phyloP scores from a whole-genome alignment of 2,888 invertebrate species.

The Papilio protenor region DNA sequence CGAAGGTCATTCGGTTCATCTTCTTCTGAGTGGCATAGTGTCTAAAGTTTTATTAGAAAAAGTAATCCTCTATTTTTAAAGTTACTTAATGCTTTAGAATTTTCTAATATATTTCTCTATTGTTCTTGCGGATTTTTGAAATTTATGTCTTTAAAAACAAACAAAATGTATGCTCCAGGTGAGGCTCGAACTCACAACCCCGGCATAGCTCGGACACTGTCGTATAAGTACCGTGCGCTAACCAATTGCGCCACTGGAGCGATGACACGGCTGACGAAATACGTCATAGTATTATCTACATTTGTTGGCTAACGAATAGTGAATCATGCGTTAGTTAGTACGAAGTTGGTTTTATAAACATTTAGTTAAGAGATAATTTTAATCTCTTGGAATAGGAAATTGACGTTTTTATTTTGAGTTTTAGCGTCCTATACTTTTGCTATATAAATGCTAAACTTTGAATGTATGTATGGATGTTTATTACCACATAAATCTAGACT shows the following conservation, averaged over 20 bases:
- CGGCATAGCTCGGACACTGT: slow-evolving; percentile 94
- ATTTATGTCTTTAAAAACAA: background rate
- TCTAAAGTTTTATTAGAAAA: too few relatives aligned
- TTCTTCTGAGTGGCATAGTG: too few relatives aligned
- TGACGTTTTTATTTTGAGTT: too few relatives aligned
- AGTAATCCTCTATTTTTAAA: too few relatives aligned
- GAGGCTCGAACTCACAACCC: slow-evolving; percentile 99
- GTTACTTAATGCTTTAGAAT: too few relatives aligned
- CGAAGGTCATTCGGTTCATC: too few relatives aligned
- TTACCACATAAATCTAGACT: too few relatives aligned
- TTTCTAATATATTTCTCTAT: background rate
- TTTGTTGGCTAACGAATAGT: background rate
- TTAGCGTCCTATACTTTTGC: too few relatives aligned
- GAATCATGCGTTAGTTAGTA: background rate
- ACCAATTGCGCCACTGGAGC: slow-evolving; percentile 99
- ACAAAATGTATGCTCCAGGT: slow-evolving; percentile 91
- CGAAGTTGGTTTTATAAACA: background rate
- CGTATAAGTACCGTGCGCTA: slow-evolving; percentile 99
- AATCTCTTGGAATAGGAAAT: background rate
- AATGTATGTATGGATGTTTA: too few relatives aligned
- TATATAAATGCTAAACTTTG: too few relatives aligned
- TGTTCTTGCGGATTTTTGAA: background rate
- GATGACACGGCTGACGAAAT: slow-evolving; percentile 47
- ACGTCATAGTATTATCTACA: background rate
- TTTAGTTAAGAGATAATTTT: background rate